Evolutionary conservation across 1,140 invertebrate genomes (phyloP).

Genomic region (Samia ricini): DNA sequence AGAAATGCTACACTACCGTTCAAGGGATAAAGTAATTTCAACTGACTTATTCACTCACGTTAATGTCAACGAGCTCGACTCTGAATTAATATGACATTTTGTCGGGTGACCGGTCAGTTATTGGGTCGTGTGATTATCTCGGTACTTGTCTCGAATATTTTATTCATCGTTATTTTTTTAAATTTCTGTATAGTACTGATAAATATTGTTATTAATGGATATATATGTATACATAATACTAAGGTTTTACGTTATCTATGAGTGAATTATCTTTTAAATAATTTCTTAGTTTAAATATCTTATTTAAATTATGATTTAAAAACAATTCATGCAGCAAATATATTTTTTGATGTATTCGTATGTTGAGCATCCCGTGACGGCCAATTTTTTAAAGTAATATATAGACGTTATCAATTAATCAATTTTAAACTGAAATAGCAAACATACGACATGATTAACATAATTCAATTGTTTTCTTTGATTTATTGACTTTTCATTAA

Average conservation of each 20-base stretch:
- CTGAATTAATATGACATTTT: conserved; percentile 24
- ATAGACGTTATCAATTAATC: too few species aligned
- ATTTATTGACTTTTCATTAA: background rate
- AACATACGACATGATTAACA: background rate
- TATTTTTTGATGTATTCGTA: too few species aligned
- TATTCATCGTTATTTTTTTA: background rate
- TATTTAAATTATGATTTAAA: too few species aligned
- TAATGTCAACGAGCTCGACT: conserved; percentile 14
- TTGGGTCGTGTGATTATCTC: conserved; percentile 19
- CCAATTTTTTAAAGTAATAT: too few species aligned
- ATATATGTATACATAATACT: too few species aligned
- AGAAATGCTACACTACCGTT: background rate
- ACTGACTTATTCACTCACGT: conserved; percentile 2
- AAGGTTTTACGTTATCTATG: too few species aligned
- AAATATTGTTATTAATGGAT: too few species aligned
- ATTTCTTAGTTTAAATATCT: too few species aligned
- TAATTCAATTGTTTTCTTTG: background rate
- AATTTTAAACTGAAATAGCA: too few species aligned
- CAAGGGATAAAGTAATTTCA: background rate
- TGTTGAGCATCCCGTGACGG: too few species aligned
- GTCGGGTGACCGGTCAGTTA: conserved; percentile 17
- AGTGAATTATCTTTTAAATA: too few species aligned
- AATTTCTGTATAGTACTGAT: background rate
- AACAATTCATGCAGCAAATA: too few species aligned
- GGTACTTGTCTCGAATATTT: background rate